Evolutionary conservation across 30 jellyfish, hydroid and myxozoan genomes (phyloP).

Genomic region (Chironex yamaguchii): DNA sequence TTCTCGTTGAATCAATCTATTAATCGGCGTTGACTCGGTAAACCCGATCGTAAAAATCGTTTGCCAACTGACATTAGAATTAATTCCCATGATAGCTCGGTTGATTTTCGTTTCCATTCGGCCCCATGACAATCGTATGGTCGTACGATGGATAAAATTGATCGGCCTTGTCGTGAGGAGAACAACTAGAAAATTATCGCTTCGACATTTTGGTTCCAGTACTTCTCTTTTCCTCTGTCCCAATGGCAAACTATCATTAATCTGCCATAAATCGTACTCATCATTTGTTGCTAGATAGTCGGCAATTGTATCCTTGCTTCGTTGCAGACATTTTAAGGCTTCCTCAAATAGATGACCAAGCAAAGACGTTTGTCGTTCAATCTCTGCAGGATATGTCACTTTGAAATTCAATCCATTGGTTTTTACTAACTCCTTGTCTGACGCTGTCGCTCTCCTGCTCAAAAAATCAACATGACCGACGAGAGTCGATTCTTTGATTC

Average conservation of each 20-base stretch:
- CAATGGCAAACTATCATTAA: not conserved
- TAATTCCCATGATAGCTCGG: not conserved
- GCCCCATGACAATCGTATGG: conserved; percentile 92
- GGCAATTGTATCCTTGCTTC: conserved; percentile 64
- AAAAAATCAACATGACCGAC: not conserved
- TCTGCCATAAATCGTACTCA: not conserved
- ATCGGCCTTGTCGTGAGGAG: conserved; percentile 92
- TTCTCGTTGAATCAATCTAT: conserved; percentile 67
- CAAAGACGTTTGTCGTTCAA: not conserved
- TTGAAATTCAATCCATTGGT: not conserved
- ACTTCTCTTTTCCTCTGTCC: conserved; percentile 22
- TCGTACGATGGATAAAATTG: conserved; percentile 79
- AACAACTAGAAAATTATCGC: conserved; percentile 53
- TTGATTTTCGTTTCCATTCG: conserved; percentile 80
- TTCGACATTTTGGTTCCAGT: conserved; percentile 72
- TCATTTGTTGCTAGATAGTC: conserved; percentile 33
- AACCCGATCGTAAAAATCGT: conserved; percentile 87
- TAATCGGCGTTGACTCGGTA: conserved; percentile 61
- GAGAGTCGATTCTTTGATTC: not conserved
- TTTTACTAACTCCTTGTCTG: too few species aligned
- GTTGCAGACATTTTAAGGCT: conserved; percentile 56
- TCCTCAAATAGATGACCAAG: conserved; percentile 19
- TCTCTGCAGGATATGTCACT: not conserved
- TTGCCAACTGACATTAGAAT: conserved; percentile 55
- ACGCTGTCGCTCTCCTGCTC: too few species aligned